phyloP scores from a whole-genome alignment of 1,140 invertebrate genomes.

The Agrilus planipennis region DNA sequence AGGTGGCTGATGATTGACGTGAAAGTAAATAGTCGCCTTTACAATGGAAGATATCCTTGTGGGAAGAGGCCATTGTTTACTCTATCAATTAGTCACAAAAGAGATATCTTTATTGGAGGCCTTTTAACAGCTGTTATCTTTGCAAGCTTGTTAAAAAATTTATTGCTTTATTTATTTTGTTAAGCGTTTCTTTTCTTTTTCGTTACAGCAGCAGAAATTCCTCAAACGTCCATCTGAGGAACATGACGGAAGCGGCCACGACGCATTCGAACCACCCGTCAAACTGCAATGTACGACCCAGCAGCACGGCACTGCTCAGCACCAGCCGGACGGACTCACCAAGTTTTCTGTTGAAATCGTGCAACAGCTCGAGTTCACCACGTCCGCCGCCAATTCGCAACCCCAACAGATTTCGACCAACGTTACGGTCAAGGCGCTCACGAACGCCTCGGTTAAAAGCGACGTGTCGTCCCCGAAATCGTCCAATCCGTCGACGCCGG shows the following conservation, averaged over 20 bases:
- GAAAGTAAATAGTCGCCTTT: no score
- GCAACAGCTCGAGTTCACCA: slow-evolving; percentile 78
- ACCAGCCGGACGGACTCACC: slow-evolving; percentile 47
- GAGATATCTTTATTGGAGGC: no score
- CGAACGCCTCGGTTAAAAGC: slow-evolving; percentile 71
- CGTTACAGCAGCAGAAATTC: slow-evolving; percentile 71
- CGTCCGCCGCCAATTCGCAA: slow-evolving; percentile 60
- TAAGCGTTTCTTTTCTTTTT: no score
- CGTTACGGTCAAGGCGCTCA: slow-evolving; percentile 80
- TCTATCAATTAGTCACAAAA: no score
- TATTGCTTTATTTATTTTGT: no score
- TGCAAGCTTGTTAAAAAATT: no score
- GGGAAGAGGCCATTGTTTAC: no score
- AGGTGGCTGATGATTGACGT: no score
- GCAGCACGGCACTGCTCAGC: slow-evolving; percentile 31
- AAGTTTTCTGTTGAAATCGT: slow-evolving; percentile 86
- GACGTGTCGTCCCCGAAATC: slow-evolving; percentile 47
- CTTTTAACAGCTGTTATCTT: no score
- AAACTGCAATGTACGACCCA: slow-evolving; percentile 60
- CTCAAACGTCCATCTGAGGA: slow-evolving; percentile 63
- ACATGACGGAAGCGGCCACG: slow-evolving; percentile 44
- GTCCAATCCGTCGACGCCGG: slow-evolving; percentile 25
- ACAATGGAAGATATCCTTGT: no score
- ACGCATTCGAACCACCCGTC: slow-evolving; percentile 57
- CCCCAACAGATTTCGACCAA: slow-evolving; percentile 85